These are phyloP conservation scores for Oxyruncus cristatus DNA, from an alignment of 2,113 vertebrate species.

Conservation along the genomic window DNA sequence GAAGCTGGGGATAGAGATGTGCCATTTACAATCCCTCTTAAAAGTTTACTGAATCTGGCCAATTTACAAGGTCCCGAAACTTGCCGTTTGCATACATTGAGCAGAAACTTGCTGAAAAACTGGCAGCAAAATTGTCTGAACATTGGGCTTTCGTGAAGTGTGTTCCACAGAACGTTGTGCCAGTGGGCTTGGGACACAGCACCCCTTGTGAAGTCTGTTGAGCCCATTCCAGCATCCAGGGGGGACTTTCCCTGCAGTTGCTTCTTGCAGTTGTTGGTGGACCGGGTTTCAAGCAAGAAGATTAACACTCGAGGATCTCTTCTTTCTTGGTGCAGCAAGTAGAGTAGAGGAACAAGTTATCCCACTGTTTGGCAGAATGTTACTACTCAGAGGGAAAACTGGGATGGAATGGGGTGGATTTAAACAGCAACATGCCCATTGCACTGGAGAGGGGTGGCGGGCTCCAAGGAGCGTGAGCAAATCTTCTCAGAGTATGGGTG, in stretches of 20 bases:
- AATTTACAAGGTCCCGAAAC: background rate
- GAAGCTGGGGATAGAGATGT: background rate
- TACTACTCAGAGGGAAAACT: fast-evolving
- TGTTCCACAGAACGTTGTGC: background rate
- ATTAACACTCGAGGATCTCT: background rate
- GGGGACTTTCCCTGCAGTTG: background rate
- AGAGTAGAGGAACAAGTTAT: background rate
- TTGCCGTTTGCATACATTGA: background rate
- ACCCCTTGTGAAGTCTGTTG: background rate
- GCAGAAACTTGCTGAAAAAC: background rate
- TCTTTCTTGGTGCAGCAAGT: background rate
- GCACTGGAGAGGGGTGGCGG: background rate
- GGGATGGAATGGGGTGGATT: background rate
- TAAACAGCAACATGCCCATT: fast-evolving
- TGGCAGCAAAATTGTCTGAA: background rate
- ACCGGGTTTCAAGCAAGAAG: background rate
- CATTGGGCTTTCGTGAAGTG: background rate
- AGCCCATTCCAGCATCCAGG: background rate
- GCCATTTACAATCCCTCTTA: background rate
- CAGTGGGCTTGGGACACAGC: background rate
- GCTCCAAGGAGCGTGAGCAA: background rate
- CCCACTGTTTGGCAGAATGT: background rate
- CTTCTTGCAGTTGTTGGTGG: background rate
- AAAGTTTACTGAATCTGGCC: background rate
- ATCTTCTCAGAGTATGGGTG: background rate